A percentile compares a stretch with the other conserved stretches of the same genome.
Conservation (phyloP, 2,113 vertebrate species). For the Aepyceros melampus region DNA sequence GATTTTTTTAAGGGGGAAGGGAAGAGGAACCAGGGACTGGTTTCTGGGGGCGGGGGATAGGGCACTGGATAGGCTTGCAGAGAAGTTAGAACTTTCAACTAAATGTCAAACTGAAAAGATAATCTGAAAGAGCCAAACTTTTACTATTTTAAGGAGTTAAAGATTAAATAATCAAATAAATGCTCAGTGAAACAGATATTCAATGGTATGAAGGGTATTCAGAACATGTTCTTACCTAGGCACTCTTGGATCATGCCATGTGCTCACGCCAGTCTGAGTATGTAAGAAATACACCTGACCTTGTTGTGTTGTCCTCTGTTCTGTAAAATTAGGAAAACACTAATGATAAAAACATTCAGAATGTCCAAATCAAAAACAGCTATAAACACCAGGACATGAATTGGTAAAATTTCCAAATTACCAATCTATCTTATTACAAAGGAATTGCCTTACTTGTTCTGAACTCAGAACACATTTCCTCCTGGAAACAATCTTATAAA, state of each 20-base stretch:
- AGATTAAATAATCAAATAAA: conserved; percentile 12
- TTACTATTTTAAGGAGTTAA: not conserved
- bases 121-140: conserved; percentile 13
- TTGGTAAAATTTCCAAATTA: not conserved
- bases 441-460: conserved; percentile 1
- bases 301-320: conserved; percentile 97
- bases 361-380: not conserved
- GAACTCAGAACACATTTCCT: not conserved
- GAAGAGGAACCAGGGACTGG: not conserved
- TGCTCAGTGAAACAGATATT: not conserved
- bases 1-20: not conserved
- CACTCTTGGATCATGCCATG: conserved; percentile 96
- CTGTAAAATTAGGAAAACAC: conserved; percentile 79
- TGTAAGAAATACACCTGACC: conserved; percentile 97
- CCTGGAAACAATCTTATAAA: conserved; percentile 21
- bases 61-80: not conserved
- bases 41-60: fast-evolving
- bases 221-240: conserved; percentile 86
- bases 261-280: conserved; percentile 97
- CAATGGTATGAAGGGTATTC: not conserved
- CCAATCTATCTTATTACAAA: not conserved
- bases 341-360: conserved; percentile 38
- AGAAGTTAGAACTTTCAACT: not conserved
- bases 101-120: not conserved
- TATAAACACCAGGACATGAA: not conserved